phyloP scores from a whole-genome alignment of 2,888 invertebrate species.

The Chelonus formosanus region DNA sequence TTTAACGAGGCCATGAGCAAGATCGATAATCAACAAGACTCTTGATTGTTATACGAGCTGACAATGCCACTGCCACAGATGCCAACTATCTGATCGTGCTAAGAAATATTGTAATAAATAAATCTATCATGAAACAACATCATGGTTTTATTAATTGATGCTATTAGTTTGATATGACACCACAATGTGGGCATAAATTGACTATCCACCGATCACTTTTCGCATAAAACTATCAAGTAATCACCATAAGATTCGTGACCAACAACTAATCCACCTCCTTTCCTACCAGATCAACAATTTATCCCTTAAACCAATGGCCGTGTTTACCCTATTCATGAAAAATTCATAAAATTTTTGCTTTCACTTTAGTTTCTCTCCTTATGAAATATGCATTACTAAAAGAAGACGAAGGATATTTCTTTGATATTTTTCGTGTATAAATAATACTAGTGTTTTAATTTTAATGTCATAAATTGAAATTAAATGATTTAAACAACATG shows the following conservation, averaged over 20 bases:
- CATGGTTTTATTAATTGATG: too few species aligned
- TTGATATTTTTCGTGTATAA: too few species aligned
- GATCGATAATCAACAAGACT: slow-evolving; percentile 34
- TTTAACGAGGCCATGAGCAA: slow-evolving; percentile 30
- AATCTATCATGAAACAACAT: too few species aligned
- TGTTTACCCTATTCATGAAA: slow-evolving; percentile 16
- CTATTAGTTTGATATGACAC: too few species aligned
- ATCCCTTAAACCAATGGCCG: not conserved
- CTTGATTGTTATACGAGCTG: not conserved
- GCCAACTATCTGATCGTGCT: not conserved
- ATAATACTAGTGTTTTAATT: too few species aligned
- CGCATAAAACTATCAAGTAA: slow-evolving; percentile 6
- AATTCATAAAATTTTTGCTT: not conserved
- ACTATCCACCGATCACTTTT: not conserved
- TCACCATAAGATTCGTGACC: slow-evolving; percentile 3
- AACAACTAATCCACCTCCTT: slow-evolving; percentile 22
- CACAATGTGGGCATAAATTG: not conserved
- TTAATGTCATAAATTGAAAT: too few species aligned
- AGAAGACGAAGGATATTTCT: too few species aligned
- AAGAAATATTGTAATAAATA: too few species aligned
- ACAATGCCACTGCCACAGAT: not conserved
- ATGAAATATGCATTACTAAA: not conserved
- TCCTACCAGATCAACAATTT: slow-evolving; percentile 13
- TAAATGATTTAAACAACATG: too few species aligned
- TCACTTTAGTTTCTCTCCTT: not conserved